phyloP scores from a whole-genome alignment of 64 coral and sea anemone species.

The Dendrophyllia cribrosa region DNA sequence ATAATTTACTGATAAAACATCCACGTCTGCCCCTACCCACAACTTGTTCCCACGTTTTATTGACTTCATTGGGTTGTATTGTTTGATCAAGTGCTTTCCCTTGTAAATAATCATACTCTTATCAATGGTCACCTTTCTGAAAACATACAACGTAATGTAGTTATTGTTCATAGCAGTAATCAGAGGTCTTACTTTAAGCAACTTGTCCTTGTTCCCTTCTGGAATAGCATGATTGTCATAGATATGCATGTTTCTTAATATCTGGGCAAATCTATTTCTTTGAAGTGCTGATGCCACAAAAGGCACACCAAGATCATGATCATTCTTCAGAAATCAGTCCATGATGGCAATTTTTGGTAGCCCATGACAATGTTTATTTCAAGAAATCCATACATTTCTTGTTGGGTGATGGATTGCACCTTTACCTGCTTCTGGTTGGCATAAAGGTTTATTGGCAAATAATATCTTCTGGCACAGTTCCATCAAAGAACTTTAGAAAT shows the following conservation, averaged over 20 bases:
- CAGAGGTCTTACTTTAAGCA: conserved; percentile 48
- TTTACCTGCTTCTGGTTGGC: conserved; percentile 47
- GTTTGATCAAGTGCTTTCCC: conserved; percentile 64
- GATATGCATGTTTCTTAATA: conserved; percentile 46
- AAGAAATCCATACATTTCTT: conserved; percentile 62
- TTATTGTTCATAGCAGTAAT: conserved; percentile 66
- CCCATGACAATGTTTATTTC: conserved; percentile 57
- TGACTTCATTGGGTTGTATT: conserved; percentile 68
- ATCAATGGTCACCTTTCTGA: conserved; percentile 48
- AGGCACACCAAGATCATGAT: conserved; percentile 64
- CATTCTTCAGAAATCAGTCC: conserved; percentile 66
- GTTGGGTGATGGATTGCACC: conserved; percentile 20
- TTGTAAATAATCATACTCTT: conserved; percentile 67
- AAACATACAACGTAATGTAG: conserved; percentile 63
- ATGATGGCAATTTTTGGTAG: conserved; percentile 73
- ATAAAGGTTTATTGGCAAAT: conserved; percentile 68
- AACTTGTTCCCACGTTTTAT: conserved; percentile 76
- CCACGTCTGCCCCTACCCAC: conserved; percentile 68
- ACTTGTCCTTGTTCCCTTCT: conserved; percentile 40
- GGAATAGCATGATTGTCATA: conserved; percentile 44
- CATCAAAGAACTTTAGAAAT: conserved; percentile 41
- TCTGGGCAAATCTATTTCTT: conserved; percentile 52
- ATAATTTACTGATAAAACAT: conserved; percentile 56
- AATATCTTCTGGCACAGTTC: conserved; percentile 17
- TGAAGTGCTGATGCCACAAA: conserved; percentile 32